Evolutionary conservation across 2,113 vertebrate species (phyloP), one percentile per base, ranked within the genome.

Genomic region (Nannospalax galili): DNA sequence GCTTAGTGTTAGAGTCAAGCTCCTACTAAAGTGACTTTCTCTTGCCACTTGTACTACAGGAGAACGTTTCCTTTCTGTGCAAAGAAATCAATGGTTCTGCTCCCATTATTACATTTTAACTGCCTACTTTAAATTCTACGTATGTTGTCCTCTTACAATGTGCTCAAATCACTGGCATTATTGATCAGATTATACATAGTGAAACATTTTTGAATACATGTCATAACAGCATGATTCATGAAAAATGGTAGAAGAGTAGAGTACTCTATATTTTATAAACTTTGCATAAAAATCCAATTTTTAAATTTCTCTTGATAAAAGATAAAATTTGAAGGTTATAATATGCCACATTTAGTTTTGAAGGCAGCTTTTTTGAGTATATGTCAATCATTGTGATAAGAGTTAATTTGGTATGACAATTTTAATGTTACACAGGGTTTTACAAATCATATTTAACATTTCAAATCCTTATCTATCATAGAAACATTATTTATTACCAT

Each of bases 391-490:
- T 42, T 84, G 11, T 80, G 60, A 28, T 16, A 72, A 90, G 65
- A 20, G 6, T 89, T 81, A 84, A 87, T 93, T 94, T 86, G 35
- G 22, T 78, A 75, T 92, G 9, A 37, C 7, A 82, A 32, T n/a
- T 92, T 4, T 77, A 78, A 58, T 67, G 56, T 56, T 91, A 30
- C 15, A 3, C 12, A 90, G 42, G 2, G 40, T 62, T 93, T 95
- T 92, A 96, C 26, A 94, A 92, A 84, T 6, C 72, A 69, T 52
- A 28, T 37, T 78, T 74, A 84, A 52, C 67, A 45, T 74, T 90
- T 92, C 48, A 35, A 84, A 64, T 91, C 86, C 7, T 65, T 35
- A 79, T 70, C 32, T 89, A 75, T 79, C 65, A 80, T 42, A n/a
- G 28, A 92, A 88, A 60, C 4, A 73, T 95, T 72, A 88, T n/a